Conservation (phyloP, 2,797 vertebrate genomes). For the Sphenopsis melanotis region DNA sequence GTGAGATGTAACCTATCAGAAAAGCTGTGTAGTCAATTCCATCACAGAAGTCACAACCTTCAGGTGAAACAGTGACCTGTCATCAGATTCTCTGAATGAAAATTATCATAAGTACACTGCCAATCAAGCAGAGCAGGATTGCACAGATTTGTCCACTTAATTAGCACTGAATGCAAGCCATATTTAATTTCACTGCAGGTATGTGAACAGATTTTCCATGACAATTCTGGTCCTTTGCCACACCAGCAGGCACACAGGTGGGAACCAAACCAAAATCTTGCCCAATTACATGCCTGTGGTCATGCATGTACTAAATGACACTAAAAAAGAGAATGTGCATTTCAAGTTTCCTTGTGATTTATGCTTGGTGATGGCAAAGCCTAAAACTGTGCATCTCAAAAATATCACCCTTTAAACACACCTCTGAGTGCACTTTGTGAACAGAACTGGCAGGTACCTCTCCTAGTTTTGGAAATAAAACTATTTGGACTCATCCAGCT, state of each 20-base stretch:
- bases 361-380: not conserved
- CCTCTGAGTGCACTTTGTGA: not conserved
- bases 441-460: not conserved
- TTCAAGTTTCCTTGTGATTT: not conserved
- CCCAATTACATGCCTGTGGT: not conserved
- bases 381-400: not conserved
- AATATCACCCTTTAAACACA: not conserved
- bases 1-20: not conserved
- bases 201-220: not conserved
- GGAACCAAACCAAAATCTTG: not conserved
- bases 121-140: not conserved
- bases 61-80: not conserved
- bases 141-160: not conserved
- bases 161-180: not conserved
- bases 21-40: not conserved
- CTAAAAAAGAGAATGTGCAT: not conserved
- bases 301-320: not conserved
- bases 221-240: not conserved
- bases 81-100: not conserved
- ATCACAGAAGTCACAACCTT: not conserved
- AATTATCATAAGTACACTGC: fast-evolving
- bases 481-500: not conserved
- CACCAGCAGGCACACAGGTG: not conserved
- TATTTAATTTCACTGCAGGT: not conserved
- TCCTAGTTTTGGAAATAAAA: not conserved